These are phyloP conservation scores for Blennius ocellaris DNA, from an alignment of 2,113 vertebrate species.

Conservation along the genomic window DNA sequence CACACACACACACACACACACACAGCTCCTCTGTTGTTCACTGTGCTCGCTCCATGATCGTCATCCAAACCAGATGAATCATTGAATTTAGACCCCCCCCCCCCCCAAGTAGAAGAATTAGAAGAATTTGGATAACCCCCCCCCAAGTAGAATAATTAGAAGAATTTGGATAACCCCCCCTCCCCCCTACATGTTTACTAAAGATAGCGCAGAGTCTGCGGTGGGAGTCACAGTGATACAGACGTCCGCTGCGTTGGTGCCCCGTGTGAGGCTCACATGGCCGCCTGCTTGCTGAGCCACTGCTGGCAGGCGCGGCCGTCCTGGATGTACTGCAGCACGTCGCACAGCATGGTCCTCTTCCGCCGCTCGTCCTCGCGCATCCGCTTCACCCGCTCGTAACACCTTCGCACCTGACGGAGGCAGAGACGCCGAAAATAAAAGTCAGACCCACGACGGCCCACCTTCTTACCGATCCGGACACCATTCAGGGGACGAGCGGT, in stretches of 20 bases:
- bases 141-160: constrained; percentile 49
- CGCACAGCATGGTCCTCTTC: constrained; percentile 94
- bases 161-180: constrained; percentile 37
- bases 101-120: constrained; percentile 48
- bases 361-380: constrained; percentile 91
- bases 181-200: background rate
- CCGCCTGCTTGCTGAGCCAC: constrained; percentile 97
- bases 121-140: constrained; percentile 39
- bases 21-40: constrained; percentile 30
- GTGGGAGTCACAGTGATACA: constrained; percentile 13
- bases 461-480: too few species aligned
- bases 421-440: background rate
- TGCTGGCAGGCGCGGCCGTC: constrained; percentile 96
- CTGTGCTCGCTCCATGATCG: constrained; percentile 24
- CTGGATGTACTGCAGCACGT: constrained; percentile 97
- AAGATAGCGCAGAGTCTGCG: constrained; percentile 9
- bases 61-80: constrained; percentile 61
- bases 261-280: constrained; percentile 85
- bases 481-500: too few species aligned
- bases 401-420: constrained; percentile 89
- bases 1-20: background rate
- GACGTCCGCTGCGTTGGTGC: constrained; percentile 9
- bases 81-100: constrained; percentile 30
- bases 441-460: too few species aligned
- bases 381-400: constrained; percentile 92